Base-by-base conservation (phyloP, 2,888 invertebrate species). In the Leptinotarsa juncta region DNA sequence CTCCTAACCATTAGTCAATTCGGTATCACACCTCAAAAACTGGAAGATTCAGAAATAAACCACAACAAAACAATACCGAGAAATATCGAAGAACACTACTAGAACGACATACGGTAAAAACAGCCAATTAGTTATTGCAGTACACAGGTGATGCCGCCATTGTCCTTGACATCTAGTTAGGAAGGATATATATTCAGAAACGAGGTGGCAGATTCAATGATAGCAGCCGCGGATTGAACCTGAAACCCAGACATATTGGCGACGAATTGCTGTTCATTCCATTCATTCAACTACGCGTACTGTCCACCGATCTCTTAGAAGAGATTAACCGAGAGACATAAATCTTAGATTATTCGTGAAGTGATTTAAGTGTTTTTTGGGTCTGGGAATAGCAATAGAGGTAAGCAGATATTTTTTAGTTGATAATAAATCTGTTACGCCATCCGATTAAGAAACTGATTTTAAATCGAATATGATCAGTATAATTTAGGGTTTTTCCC, bases 141-240 rank as follows among this genome's bases (percentile, higher is more conserved):
- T 42, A 62, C n/a, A 62, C 42, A 62, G 42, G 32, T 62, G 42
- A 65, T 20, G 71, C 65, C 62, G 67, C 53, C 32, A 60, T 67
- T 71, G 76, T 57, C 78, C 78, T 79, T 79, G 79, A 76, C 77
- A 76, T 75, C 78, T 73, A 74, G 74, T 74, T 80, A 78, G 57
- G 79, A 80, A 78, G 81, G 81, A 83, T 82, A 83, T 83, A 83
- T 82, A 83, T 80, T 82, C 81, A 78, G 82, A 83, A 79, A 71
- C 77, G 76, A 77, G 79, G 80, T 74, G 74, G 77, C 76, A 67
- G 73, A 66, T 75, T 73, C 74, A 73, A 73, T 75, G 75, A 67
- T 75, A 72, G 75, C 77, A 32, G 12, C 49, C 57, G 57, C 20
- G 79, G 76, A 50, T 65, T 75, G 72, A 76, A 75, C 73, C 77